These are phyloP conservation scores for Osedax frankpressi DNA, from an alignment of 2,888 invertebrate species.

Conservation along the genomic window DNA sequence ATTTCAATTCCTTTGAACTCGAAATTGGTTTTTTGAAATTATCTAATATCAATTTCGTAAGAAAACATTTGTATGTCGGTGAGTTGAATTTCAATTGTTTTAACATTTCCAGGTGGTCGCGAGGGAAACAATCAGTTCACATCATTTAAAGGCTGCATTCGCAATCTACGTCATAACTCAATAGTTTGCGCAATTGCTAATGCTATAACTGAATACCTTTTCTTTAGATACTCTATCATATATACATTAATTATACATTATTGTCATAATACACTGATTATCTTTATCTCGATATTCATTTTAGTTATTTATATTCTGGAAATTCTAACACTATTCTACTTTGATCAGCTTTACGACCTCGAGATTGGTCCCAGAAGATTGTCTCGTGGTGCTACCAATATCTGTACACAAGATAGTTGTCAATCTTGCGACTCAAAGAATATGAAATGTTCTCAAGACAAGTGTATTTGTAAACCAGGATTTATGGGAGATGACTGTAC, in stretches of 20 bases:
- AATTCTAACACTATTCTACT: too few relatives aligned
- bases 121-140: neutral
- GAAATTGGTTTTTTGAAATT: too few relatives aligned
- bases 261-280: too few relatives aligned
- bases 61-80: too few relatives aligned
- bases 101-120: neutral
- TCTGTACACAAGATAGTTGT: constrained; percentile 69
- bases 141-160: neutral
- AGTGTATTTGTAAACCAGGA: constrained; percentile 84
- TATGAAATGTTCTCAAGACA: constrained; percentile 50
- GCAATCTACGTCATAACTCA: neutral
- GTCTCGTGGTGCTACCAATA: constrained; percentile 59
- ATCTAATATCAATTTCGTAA: too few relatives aligned
- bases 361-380: constrained; percentile 53
- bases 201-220: too few relatives aligned
- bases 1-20: neutral
- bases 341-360: constrained; percentile 74
- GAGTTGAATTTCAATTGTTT: too few relatives aligned
- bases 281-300: too few relatives aligned
- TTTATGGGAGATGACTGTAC: constrained; percentile 63
- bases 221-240: too few relatives aligned
- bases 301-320: too few relatives aligned
- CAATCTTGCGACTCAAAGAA: constrained; percentile 63
- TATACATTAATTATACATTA: too few relatives aligned
- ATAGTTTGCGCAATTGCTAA: too few relatives aligned